phyloP scores from a whole-genome alignment of 37 sponge, comb jelly and placozoan genomes.

The Axinella damicornis region DNA sequence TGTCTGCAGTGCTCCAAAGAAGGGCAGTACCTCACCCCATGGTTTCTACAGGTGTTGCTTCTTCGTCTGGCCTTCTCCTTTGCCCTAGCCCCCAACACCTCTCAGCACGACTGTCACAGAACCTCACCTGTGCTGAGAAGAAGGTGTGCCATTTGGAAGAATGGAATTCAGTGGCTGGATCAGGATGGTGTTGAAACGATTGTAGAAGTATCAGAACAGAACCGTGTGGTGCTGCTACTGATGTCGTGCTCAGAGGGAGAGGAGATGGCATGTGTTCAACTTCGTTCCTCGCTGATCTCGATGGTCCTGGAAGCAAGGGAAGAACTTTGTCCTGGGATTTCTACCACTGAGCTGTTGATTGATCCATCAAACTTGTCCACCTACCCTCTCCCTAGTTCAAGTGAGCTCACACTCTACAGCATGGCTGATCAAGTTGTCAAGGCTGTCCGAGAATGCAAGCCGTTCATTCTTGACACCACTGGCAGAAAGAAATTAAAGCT shows the following conservation, averaged over 20 bases:
- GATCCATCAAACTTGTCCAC: no score
- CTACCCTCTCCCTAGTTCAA: no score
- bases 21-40: slow-evolving; percentile 12
- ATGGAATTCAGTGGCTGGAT: slow-evolving; percentile 32
- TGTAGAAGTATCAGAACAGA: slow-evolving; percentile 25
- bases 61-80: slow-evolving; percentile 26
- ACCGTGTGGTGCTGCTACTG: background rate
- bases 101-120: background rate
- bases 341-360: no score
- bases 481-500: no score
- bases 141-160: slow-evolving; percentile 25
- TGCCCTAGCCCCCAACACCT: background rate
- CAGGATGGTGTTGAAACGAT: slow-evolving; percentile 5
- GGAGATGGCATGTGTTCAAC: slow-evolving; percentile 19
- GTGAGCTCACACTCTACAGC: no score
- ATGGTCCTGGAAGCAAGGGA: no score
- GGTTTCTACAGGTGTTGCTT: slow-evolving; percentile 37
- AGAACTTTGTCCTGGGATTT: no score
- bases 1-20: background rate
- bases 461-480: no score
- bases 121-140: background rate
- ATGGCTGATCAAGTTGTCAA: no score
- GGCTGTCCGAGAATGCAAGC: no score
- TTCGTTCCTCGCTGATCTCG: no score
- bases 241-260: background rate